phyloP scores from a whole-genome alignment of 35 echinoderm and acorn worm genomes.

The Patiria miniata region DNA sequence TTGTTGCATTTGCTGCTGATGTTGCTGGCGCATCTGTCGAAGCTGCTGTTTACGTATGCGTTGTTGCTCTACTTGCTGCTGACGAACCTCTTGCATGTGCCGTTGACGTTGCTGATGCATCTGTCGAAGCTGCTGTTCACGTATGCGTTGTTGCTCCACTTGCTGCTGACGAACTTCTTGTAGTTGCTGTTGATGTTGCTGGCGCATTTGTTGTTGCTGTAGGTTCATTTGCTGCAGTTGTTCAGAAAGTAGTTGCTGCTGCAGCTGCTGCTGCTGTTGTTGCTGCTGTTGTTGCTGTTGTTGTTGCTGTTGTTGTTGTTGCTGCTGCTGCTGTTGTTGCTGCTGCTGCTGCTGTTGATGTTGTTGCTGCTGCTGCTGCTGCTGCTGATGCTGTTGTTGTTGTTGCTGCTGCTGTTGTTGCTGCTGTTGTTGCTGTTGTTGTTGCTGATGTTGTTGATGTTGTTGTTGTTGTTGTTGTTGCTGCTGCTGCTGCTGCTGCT shows the following conservation, averaged over 20 bases:
- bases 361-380: too few species aligned
- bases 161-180: neutral
- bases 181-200: neutral
- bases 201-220: neutral
- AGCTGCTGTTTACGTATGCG: neutral
- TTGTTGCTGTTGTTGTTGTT: slow-evolving; percentile 40
- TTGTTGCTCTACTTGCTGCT: neutral
- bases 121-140: neutral
- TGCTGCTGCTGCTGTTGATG: slow-evolving; percentile 6
- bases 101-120: neutral
- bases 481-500: slow-evolving; percentile 56
- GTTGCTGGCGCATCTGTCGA: neutral
- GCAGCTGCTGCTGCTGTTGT: slow-evolving; percentile 22
- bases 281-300: neutral
- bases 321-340: slow-evolving; percentile 12
- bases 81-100: neutral
- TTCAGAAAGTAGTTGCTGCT: neutral
- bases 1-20: slow-evolving; percentile 34
- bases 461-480: slow-evolving; percentile 70
- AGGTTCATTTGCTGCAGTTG: neutral
- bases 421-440: neutral
- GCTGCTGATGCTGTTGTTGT: too few species aligned
- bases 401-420: neutral
- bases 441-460: slow-evolving; percentile 56
- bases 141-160: neutral